phyloP scores from a whole-genome alignment of 2,888 invertebrate genomes.

The Eugnorisma glareosa region DNA sequence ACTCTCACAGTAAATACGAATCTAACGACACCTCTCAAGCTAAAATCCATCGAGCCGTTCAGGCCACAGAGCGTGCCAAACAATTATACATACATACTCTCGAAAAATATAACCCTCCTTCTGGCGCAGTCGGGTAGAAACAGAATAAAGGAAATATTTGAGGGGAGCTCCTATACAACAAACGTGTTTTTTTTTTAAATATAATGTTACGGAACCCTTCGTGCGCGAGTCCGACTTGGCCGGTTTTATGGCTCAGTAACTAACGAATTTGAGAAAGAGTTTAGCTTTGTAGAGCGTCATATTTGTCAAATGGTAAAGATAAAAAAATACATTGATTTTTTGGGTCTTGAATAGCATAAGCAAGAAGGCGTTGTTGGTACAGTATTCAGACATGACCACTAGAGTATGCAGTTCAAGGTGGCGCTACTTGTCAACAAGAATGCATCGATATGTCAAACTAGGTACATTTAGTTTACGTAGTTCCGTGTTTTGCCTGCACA shows the following conservation, averaged over 20 bases:
- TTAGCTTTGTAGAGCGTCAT: background rate
- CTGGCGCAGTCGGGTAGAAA: no score
- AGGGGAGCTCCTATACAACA: no score
- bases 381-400: background rate
- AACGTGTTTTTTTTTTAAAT: no score
- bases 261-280: background rate
- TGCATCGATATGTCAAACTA: background rate
- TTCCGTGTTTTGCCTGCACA: background rate
- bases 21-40: no score
- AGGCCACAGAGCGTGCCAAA: no score
- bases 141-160: no score
- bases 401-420: background rate
- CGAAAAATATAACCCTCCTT: no score
- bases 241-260: background rate
- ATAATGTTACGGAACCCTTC: no score
- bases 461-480: background rate
- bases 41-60: no score
- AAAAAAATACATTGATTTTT: background rate
- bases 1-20: no score
- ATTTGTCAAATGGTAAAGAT: background rate
- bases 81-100: no score
- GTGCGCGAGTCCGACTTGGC: no score
- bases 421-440: background rate
- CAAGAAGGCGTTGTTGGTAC: background rate
- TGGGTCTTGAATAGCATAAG: background rate